phyloP scores from a whole-genome alignment of 2,113 vertebrate genomes.

The Tringa solitaria region DNA sequence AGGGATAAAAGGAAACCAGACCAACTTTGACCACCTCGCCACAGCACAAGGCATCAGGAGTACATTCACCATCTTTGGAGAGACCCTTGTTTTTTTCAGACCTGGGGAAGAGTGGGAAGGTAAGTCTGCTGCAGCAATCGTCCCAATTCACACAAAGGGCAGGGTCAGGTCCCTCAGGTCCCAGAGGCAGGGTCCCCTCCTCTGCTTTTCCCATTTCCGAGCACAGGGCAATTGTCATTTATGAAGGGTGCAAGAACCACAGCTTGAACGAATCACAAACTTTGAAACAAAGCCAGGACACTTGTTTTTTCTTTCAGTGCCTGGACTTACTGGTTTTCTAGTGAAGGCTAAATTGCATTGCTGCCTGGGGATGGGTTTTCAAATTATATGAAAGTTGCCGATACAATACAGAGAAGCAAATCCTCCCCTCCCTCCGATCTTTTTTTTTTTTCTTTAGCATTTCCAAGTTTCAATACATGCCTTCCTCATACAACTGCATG shows the following conservation, averaged over 20 bases:
- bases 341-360: background rate
- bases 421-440: background rate
- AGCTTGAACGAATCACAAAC: background rate
- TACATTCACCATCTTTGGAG: background rate
- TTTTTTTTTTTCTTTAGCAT: background rate
- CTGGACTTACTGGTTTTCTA: background rate
- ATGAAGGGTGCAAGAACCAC: background rate
- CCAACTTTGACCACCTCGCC: background rate
- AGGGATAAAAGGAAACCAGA: background rate
- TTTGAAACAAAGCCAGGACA: background rate
- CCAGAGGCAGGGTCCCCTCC: background rate
- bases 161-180: background rate
- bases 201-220: accelerated
- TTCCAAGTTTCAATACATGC: background rate
- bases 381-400: background rate
- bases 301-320: background rate
- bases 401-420: background rate
- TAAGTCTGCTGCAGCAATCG: background rate
- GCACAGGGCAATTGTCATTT: background rate
- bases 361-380: background rate
- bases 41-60: background rate
- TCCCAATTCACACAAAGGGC: background rate
- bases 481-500: background rate
- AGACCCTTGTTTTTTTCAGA: background rate
- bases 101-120: background rate